Conservation (phyloP, 2,797 vertebrate genomes). For the Synanceia verrucosa region DNA sequence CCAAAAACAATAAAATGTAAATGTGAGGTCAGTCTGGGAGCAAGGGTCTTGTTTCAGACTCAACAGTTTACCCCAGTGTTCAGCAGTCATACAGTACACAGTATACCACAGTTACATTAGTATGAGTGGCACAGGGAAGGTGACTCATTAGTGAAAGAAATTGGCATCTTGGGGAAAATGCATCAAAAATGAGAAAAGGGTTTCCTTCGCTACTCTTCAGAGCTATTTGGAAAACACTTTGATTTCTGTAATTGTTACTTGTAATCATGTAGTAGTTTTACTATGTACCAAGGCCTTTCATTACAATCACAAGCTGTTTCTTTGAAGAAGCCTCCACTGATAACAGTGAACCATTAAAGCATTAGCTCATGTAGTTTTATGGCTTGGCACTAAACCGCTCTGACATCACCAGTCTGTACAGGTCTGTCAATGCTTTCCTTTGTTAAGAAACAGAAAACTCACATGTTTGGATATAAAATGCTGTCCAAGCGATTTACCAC, state of each 20-base stretch:
- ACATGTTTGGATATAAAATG: background rate
- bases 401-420: background rate
- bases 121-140: background rate
- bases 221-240: background rate
- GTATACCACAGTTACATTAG: background rate
- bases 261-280: background rate
- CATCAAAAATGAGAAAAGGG: background rate
- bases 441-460: background rate
- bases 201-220: background rate
- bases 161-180: background rate
- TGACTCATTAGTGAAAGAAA: no score
- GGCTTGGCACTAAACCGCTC: background rate
- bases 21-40: conserved; percentile 43
- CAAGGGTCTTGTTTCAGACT: conserved; percentile 34
- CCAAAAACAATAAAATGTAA: conserved; percentile 62
- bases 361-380: conserved; percentile 29
- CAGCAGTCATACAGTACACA: background rate
- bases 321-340: background rate
- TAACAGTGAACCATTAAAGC: conserved; percentile 12
- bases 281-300: background rate
- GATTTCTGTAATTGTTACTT: background rate
- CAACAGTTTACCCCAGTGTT: conserved; percentile 6
- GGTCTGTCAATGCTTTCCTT: background rate
- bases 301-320: background rate
- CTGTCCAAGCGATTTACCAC: background rate